Conservation (phyloP, 2,113 vertebrate genomes). For the Sander lucioperca region DNA sequence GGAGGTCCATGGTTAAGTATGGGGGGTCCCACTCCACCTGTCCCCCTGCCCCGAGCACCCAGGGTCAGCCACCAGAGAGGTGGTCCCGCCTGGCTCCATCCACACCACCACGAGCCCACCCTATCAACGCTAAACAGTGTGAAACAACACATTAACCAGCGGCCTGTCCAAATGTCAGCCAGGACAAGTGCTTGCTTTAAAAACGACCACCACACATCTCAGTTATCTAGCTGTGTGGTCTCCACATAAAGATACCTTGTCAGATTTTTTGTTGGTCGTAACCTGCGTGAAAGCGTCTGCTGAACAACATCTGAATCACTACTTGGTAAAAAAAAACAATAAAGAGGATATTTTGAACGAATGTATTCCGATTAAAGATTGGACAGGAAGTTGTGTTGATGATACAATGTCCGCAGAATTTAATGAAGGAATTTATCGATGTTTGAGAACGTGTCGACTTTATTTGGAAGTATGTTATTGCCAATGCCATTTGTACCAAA, state of each 20-base stretch:
- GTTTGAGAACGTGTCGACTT: conserved; percentile 17
- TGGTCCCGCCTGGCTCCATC: conserved; percentile 71
- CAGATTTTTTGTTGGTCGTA: background rate
- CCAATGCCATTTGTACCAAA: conserved; percentile 8
- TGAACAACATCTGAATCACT: conserved; percentile 6
- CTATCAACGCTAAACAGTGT: conserved; percentile 80
- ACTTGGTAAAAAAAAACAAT: background rate
- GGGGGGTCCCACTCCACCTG: conserved; percentile 80
- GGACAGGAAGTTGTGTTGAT: background rate
- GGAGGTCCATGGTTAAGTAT: conserved; percentile 68
- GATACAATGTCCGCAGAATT: background rate
- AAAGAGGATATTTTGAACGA: background rate
- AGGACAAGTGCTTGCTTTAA: conserved; percentile 70
- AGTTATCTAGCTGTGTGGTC: conserved; percentile 75
- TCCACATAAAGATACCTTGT: conserved; percentile 18
- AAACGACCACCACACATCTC: conserved; percentile 54
- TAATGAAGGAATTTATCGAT: conserved; percentile 5
- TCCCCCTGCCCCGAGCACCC: conserved; percentile 66
- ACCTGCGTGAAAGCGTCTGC: background rate
- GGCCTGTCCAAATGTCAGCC: conserved; percentile 78
- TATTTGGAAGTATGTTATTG: background rate
- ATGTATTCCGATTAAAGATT: background rate
- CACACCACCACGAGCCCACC: conserved; percentile 63
- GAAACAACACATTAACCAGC: conserved; percentile 83
- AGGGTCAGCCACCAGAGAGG: conserved; percentile 76